Conservation (phyloP, 1,140 invertebrate species). For the Pogonomyrmex californicus region DNA sequence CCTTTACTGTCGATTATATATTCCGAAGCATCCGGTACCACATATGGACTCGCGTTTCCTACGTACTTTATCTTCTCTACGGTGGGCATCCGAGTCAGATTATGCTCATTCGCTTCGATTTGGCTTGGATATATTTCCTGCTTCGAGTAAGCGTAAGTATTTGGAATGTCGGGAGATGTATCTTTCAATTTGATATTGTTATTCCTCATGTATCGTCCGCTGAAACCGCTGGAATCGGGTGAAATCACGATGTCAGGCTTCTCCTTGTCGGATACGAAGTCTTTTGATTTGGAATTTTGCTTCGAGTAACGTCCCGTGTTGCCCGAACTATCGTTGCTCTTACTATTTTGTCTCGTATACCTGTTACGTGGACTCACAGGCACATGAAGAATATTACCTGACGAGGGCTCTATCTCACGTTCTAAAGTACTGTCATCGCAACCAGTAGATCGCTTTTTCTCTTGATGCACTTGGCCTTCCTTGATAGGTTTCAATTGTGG, state of each 20-base stretch:
- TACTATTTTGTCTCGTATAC: slow-evolving; percentile 76
- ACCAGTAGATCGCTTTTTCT: slow-evolving; percentile 80
- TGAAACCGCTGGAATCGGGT: slow-evolving; percentile 72
- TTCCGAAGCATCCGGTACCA: slow-evolving; percentile 56
- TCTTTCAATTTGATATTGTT: slow-evolving; percentile 74
- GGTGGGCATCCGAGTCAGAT: slow-evolving; percentile 54
- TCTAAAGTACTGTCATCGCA: slow-evolving; percentile 85
- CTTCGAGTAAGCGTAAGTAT: slow-evolving; percentile 40
- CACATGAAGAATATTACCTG: slow-evolving; percentile 58
- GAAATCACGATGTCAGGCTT: slow-evolving; percentile 75
- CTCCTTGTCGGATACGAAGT: slow-evolving; percentile 66
- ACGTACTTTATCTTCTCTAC: slow-evolving; percentile 80
- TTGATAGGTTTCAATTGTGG: slow-evolving; percentile 86
- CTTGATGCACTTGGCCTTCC: slow-evolving; percentile 85
- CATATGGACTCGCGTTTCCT: slow-evolving; percentile 69
- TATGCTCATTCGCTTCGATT: slow-evolving; percentile 48
- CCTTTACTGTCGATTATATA: slow-evolving; percentile 76
- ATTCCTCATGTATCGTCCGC: slow-evolving; percentile 72
- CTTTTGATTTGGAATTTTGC: slow-evolving; percentile 77
- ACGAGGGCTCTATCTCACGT: slow-evolving; percentile 75
- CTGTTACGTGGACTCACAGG: slow-evolving; percentile 69
- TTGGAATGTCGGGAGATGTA: slow-evolving; percentile 49
- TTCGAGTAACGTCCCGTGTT: slow-evolving; percentile 68
- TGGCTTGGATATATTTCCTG: slow-evolving; percentile 51
- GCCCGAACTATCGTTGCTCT: slow-evolving; percentile 49